Evolutionary conservation across 1,140 invertebrate genomes (phyloP).

Genomic region (Meloidogyne chitwoodi): DNA sequence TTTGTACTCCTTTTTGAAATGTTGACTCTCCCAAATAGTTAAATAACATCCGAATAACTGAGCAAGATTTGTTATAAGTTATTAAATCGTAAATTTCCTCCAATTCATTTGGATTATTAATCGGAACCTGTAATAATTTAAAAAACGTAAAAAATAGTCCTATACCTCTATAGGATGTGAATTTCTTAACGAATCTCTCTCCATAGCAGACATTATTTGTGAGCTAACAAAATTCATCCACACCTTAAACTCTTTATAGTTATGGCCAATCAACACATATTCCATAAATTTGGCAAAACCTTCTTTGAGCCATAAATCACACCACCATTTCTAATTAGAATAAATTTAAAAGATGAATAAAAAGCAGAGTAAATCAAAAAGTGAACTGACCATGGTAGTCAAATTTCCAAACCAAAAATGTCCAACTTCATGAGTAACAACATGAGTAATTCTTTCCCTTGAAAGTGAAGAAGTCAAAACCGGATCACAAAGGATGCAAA

Average conservation of each 20-base stretch:
- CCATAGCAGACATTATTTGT: slow-evolving; percentile 24
- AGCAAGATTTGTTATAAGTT: slow-evolving; percentile 66
- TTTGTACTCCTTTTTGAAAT: slow-evolving; percentile 89
- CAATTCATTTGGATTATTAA: slow-evolving; percentile 48
- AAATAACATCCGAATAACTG: slow-evolving; percentile 91
- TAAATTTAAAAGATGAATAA: too few relatives aligned
- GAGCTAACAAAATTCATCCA: slow-evolving; percentile 70
- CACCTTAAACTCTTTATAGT: slow-evolving; percentile 64
- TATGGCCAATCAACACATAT: slow-evolving; percentile 63
- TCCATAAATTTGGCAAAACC: slow-evolving; percentile 61
- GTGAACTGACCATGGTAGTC: slow-evolving; percentile 50
- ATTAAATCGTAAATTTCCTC: slow-evolving; percentile 61
- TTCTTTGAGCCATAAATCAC: slow-evolving; percentile 63
- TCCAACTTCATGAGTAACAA: slow-evolving; percentile 82
- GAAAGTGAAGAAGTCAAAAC: slow-evolving; percentile 65
- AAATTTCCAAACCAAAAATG: slow-evolving; percentile 65
- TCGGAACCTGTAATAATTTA: slow-evolving; percentile 59
- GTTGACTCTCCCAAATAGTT: slow-evolving; percentile 84
- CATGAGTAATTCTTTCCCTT: slow-evolving; percentile 71
- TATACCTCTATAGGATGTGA: slow-evolving; percentile 47
- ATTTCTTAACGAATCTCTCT: slow-evolving; percentile 30
- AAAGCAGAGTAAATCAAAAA: background rate
- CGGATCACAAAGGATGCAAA: slow-evolving; percentile 72
- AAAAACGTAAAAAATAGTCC: background rate
- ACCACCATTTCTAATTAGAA: slow-evolving; percentile 66